Base-by-base conservation (phyloP, 2,888 invertebrate genomes). In the Timandra comae region DNA sequence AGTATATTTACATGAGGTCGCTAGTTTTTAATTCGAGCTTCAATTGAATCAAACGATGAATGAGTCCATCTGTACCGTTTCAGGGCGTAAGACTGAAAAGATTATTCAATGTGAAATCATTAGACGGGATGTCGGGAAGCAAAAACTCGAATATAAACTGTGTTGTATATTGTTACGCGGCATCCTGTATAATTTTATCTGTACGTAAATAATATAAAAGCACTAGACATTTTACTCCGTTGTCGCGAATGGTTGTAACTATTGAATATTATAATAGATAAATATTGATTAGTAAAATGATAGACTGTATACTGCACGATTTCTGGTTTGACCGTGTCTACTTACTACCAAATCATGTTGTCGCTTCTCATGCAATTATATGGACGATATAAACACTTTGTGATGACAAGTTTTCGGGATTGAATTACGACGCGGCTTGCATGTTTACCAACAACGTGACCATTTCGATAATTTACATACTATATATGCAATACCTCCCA, bases 231-330 rank as follows among this genome's bases (percentile, higher is more conserved):
- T 78, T 76, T 75, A 73, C 74, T 81, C 78, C 75, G 70, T 81
- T 82, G 67, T 74, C 71, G 76, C 77, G 72, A 79, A 80, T 67
- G 85, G 84, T 85, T 85, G 85, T 85, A 81, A 80, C 79, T 69
- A 69, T 78, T n/a, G 76, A 79, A 71, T 24, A 24, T 9, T 41
- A 63, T 46, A 72, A 69, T 77, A 74, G 60, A 61, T 77, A 16
- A 70, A 69, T 73, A 76, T 68, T 67, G 68, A 72, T 74, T 82
- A 79, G 78, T 70, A 60, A 76, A 78, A 69, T 68, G 67, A 80
- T 80, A 82, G 78, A 79, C 82, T 82, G 81, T 84, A 79, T 71
- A n/a, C n/a, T 70, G 82, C 84, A 81, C 80, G 58, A 65, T 69
- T 68, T 74, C 69, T 72, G 64, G 63, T 70, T 74, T 66, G 59